These are phyloP conservation scores for Ctenopoma multispine DNA, from an alignment of 2,797 vertebrate species.

Conservation along the genomic window DNA sequence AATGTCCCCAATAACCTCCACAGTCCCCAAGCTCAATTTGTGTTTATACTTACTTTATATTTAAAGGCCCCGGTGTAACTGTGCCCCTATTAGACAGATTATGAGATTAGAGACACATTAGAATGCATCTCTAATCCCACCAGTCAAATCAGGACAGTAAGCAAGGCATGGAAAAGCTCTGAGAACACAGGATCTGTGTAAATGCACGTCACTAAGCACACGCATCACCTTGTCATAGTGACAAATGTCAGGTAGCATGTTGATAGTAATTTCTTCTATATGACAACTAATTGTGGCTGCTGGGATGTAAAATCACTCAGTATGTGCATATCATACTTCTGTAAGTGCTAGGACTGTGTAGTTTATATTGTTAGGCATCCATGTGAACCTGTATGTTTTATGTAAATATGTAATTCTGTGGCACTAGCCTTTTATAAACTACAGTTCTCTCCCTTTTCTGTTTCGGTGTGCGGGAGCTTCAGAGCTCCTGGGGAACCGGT, in stretches of 20 bases:
- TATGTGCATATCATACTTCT: slow-evolving; percentile 18
- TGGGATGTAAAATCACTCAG: slow-evolving; percentile 8
- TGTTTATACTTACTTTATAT: slow-evolving; percentile 53
- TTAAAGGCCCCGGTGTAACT: slow-evolving; percentile 44
- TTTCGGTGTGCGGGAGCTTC: slow-evolving; percentile 55
- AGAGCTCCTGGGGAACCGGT: slow-evolving; percentile 69
- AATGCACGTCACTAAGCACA: slow-evolving; percentile 4
- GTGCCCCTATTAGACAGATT: slow-evolving; percentile 66
- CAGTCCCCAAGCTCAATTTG: slow-evolving; percentile 12
- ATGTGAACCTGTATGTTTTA: slow-evolving; percentile 29
- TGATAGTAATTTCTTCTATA: slow-evolving; percentile 3
- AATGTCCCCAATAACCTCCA: slow-evolving; percentile 55
- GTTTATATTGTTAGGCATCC: slow-evolving; percentile 10
- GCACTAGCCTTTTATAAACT: slow-evolving; percentile 35
- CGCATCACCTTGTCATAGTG: neutral
- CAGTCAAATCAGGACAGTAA: slow-evolving; percentile 57
- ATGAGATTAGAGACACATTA: slow-evolving; percentile 70
- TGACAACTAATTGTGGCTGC: slow-evolving; percentile 24
- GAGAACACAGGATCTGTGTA: slow-evolving; percentile 24
- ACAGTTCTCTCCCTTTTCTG: slow-evolving; percentile 38
- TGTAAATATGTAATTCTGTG: slow-evolving; percentile 37
- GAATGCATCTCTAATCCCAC: slow-evolving; percentile 67
- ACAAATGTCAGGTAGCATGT: slow-evolving; percentile 25
- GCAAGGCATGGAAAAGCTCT: slow-evolving; percentile 31
- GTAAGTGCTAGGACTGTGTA: neutral